Conservation (phyloP, 1,140 invertebrate species). For the Drosophila sucinea region DNA sequence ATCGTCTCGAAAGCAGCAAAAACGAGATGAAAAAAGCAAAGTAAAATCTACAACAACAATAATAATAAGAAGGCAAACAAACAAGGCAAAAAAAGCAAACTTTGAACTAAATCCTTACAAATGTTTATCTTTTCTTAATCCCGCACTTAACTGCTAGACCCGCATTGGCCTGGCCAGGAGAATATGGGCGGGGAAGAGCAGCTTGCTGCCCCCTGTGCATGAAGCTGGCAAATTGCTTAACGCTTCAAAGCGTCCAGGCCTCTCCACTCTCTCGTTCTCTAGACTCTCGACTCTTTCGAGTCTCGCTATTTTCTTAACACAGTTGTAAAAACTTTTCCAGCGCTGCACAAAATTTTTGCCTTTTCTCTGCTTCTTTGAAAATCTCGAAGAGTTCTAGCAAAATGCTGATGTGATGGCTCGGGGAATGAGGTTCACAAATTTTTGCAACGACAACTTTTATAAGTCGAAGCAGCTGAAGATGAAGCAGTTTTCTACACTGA, state of each 20-base stretch:
- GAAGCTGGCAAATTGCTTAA: slow-evolving; percentile 81
- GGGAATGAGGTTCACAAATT: slow-evolving; percentile 33
- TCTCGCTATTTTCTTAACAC: slow-evolving; percentile 70
- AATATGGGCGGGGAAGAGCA: not conserved
- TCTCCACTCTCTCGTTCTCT: slow-evolving; percentile 10
- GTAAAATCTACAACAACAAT: slow-evolving; percentile 47
- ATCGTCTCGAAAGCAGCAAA: slow-evolving; percentile 24
- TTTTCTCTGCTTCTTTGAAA: slow-evolving; percentile 40
- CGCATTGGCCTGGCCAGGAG: slow-evolving; percentile 60
- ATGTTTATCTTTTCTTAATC: slow-evolving; percentile 83
- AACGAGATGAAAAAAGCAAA: slow-evolving; percentile 22
- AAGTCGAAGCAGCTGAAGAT: slow-evolving; percentile 50
- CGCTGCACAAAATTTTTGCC: slow-evolving; percentile 57
- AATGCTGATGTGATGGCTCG: not conserved
- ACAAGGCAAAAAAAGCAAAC: slow-evolving; percentile 71
- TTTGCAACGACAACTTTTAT: slow-evolving; percentile 70
- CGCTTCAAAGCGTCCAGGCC: slow-evolving; percentile 55
- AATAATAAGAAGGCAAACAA: slow-evolving; percentile 73
- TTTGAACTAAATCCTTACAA: slow-evolving; percentile 82
- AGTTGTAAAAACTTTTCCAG: slow-evolving; percentile 73
- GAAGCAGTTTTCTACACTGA: slow-evolving; percentile 2
- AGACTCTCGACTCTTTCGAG: slow-evolving; percentile 24
- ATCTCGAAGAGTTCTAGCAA: slow-evolving; percentile 39
- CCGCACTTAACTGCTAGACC: slow-evolving; percentile 79
- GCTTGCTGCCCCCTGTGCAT: slow-evolving; percentile 43